Conservation (phyloP, 1,140 invertebrate species). For the Lepidurus packardi region DNA sequence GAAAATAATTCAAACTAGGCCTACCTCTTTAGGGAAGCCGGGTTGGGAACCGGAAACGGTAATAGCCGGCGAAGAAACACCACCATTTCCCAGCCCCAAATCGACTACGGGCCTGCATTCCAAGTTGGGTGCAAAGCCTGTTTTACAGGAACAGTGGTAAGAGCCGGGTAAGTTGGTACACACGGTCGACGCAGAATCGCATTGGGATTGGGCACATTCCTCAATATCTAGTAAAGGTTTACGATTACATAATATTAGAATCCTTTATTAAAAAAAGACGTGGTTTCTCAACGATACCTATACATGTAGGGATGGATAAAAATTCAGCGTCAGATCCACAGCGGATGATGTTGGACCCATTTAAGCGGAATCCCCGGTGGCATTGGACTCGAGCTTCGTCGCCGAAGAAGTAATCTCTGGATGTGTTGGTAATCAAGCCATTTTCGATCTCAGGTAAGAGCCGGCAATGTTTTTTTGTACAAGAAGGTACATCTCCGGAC, state of each 20-base stretch:
- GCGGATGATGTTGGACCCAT: constrained; percentile 77
- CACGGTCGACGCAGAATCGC: constrained; percentile 81
- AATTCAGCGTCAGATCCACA: constrained; percentile 82
- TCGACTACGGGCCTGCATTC: constrained; percentile 84
- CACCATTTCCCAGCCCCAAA: constrained; percentile 79
- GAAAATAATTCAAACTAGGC: constrained; percentile 35
- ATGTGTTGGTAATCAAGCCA: constrained; percentile 71
- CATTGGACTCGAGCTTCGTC: constrained; percentile 90
- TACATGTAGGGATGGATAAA: constrained; percentile 74
- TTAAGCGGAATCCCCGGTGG: constrained; percentile 77
- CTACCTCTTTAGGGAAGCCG: constrained; percentile 73
- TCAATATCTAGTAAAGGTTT: constrained; percentile 66
- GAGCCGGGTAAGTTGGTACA: constrained; percentile 86
- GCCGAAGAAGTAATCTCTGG: constrained; percentile 70
- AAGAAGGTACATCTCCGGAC: constrained; percentile 84
- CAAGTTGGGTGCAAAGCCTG: constrained; percentile 76
- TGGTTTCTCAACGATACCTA: constrained; percentile 49
- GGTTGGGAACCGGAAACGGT: constrained; percentile 73
- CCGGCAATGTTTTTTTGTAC: constrained; percentile 73
- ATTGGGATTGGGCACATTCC: constrained; percentile 82
- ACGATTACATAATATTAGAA: neutral
- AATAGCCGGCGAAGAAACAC: constrained; percentile 82
- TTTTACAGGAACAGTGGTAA: constrained; percentile 82
- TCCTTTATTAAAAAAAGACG: neutral
- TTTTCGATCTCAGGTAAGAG: constrained; percentile 76